Conservation (phyloP, 2,113 vertebrate genomes). For the Lophochroa leadbeateri region DNA sequence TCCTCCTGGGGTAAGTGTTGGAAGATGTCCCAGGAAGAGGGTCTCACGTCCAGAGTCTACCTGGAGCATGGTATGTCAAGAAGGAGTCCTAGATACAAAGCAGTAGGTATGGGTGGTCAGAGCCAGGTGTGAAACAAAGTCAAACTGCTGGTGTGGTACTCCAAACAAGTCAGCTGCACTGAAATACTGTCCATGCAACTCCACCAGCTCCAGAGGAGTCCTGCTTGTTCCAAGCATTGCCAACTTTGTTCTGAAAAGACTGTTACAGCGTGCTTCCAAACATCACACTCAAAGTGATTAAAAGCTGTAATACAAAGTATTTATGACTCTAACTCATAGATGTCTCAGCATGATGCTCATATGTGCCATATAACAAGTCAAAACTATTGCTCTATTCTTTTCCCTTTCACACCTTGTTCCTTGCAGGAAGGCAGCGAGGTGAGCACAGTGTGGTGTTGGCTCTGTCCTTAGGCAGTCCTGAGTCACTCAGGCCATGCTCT, state of each 20-base stretch:
- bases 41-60: neutral
- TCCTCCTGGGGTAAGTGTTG: neutral
- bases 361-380: neutral
- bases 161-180: neutral
- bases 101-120: neutral
- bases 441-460: neutral
- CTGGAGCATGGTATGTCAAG: neutral
- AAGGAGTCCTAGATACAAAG: neutral
- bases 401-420: neutral
- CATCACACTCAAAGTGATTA: neutral
- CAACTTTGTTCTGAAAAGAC: neutral
- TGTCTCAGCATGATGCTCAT: neutral
- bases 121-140: neutral
- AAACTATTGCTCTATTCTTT: neutral
- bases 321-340: neutral
- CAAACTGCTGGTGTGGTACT: neutral
- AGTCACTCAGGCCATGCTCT: conserved; percentile 40
- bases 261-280: neutral
- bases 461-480: conserved; percentile 37
- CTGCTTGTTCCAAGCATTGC: neutral
- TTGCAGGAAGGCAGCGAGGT: neutral
- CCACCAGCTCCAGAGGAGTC: neutral
- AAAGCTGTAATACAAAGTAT: neutral
- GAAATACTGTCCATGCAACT: neutral
- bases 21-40: neutral